Conservation (phyloP, 1,140 invertebrate species). For the Fopius arisanus region DNA sequence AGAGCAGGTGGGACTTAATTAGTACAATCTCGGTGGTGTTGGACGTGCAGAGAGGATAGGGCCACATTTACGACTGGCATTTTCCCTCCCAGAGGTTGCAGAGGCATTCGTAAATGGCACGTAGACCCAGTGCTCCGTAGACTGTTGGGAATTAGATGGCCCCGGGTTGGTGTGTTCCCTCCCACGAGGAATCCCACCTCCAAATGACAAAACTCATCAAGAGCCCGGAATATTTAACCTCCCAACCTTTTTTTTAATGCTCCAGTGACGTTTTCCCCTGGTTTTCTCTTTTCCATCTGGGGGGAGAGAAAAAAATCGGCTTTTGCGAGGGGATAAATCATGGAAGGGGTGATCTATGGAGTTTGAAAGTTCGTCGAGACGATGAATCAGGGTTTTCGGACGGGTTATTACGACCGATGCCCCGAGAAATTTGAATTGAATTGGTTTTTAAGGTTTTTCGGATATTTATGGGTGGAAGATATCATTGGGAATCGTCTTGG, state of each 20-base stretch:
- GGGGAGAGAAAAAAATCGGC: background rate
- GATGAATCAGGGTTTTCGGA: background rate
- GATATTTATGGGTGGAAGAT: background rate
- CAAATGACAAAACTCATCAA: conserved; percentile 16
- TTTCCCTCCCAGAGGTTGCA: background rate
- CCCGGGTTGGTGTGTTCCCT: background rate
- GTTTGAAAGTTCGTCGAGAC: background rate
- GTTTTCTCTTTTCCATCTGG: background rate
- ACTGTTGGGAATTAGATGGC: conserved; percentile 15
- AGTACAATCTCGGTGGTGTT: conserved; percentile 46
- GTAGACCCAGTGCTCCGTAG: background rate
- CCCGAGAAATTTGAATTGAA: background rate
- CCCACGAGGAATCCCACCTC: background rate
- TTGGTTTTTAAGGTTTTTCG: background rate
- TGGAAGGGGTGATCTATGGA: background rate
- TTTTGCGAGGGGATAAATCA: background rate
- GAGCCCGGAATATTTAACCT: background rate
- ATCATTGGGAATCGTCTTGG: too few species aligned
- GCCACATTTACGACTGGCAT: background rate
- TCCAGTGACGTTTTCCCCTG: background rate
- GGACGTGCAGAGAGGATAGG: background rate
- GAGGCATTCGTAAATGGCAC: conserved; percentile 11
- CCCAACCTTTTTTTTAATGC: background rate
- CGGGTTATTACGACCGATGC: background rate
- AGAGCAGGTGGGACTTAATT: conserved; percentile 43